A percentile compares a stretch with the other conserved stretches of the same genome.
phyloP scores from a whole-genome alignment of 2,797 vertebrate species.

The Simalia tracyae region DNA sequence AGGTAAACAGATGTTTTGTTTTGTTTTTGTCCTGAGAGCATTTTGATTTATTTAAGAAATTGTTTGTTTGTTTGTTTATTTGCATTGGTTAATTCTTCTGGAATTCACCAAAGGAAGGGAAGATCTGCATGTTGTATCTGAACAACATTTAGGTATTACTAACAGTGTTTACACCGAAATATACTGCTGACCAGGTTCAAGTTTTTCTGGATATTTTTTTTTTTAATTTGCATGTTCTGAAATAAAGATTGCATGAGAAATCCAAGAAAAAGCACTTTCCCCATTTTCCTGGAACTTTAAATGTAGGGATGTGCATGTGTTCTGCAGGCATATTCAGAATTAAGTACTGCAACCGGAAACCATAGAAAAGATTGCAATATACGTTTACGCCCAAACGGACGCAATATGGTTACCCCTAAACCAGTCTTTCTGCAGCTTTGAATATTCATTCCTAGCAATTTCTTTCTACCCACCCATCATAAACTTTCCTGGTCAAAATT shows the following conservation, averaged over 20 bases:
- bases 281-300: not conserved
- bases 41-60: constrained; percentile 34
- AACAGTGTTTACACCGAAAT: not conserved
- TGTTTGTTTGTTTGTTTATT: not conserved
- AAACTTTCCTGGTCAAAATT: not conserved
- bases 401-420: not conserved
- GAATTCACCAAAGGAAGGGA: not conserved
- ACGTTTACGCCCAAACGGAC: not conserved
- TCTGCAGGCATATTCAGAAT: not conserved
- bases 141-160: not conserved
- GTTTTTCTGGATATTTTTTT: too few species aligned
- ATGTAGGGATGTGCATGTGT: not conserved
- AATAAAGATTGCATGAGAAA: not conserved
- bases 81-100: constrained; percentile 7
- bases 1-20: constrained; percentile 49
- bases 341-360: not conserved
- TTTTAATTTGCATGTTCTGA: too few species aligned
- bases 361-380: not conserved
- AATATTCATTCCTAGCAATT: too few species aligned
- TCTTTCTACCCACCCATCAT: too few species aligned
- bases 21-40: constrained; percentile 20
- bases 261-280: not conserved
- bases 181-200: not conserved
- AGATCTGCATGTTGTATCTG: not conserved
- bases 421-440: not conserved